These are phyloP conservation scores for Nipponacmea schrenckii DNA, from an alignment of 2,888 invertebrate species.

Conservation along the genomic window DNA sequence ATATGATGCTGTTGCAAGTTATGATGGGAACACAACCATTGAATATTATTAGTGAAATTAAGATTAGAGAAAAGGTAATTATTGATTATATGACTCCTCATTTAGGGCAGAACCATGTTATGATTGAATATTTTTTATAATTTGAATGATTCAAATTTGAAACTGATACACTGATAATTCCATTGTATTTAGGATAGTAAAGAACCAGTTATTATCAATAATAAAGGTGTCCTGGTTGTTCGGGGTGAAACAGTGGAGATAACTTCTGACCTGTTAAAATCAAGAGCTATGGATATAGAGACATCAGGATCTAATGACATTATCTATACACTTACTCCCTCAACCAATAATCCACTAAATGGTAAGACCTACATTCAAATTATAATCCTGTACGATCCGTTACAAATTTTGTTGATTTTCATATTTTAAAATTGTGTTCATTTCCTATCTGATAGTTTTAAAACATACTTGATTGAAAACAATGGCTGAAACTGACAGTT, in stretches of 20 bases:
- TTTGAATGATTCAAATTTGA: too few species aligned
- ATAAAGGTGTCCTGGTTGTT: slow-evolving; percentile 47
- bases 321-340: slow-evolving; percentile 53
- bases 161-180: too few species aligned
- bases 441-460: too few species aligned
- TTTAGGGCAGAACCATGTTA: too few species aligned
- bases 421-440: too few species aligned
- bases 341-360: slow-evolving; percentile 53
- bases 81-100: too few species aligned
- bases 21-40: slow-evolving; percentile 46
- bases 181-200: slow-evolving; percentile 42
- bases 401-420: too few species aligned
- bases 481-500: too few species aligned
- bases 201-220: slow-evolving; percentile 50
- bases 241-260: slow-evolving; percentile 27
- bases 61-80: slow-evolving; percentile 49
- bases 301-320: slow-evolving; percentile 41
- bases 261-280: slow-evolving; percentile 45
- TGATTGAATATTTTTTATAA: too few species aligned
- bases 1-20: slow-evolving; percentile 49
- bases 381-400: neutral
- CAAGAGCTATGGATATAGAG: slow-evolving; percentile 36
- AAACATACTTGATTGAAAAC: too few species aligned
- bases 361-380: slow-evolving; percentile 33
- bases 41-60: slow-evolving; percentile 43